Conservation (phyloP, 1,140 invertebrate species). For the Brachionus rubens region DNA sequence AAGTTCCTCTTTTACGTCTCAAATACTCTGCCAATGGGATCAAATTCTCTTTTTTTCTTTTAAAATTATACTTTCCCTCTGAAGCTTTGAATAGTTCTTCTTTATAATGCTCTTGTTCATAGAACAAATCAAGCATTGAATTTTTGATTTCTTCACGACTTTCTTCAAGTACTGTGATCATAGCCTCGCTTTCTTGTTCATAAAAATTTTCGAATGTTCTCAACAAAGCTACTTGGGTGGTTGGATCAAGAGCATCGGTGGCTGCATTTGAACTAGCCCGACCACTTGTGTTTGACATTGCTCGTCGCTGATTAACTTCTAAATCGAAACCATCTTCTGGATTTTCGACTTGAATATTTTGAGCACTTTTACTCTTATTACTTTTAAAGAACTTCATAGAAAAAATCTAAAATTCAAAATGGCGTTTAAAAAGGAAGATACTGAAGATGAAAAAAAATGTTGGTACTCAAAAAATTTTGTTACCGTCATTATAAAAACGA, state of each 20-base stretch:
- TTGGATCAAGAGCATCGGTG: not conserved
- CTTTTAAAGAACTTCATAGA: constrained; percentile 16
- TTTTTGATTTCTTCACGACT: constrained; percentile 44
- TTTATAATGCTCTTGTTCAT: constrained; percentile 32
- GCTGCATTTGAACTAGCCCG: not conserved
- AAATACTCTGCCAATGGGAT: constrained; percentile 38
- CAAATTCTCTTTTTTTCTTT: constrained; percentile 33
- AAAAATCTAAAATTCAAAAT: not conserved
- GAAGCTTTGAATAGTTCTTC: constrained; percentile 26
- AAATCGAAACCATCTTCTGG: not conserved
- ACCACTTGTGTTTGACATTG: not conserved
- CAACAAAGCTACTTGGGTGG: not conserved
- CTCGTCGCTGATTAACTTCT: not conserved
- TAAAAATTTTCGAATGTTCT: constrained; percentile 43
- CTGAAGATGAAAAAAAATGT: no score
- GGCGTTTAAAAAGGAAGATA: not conserved
- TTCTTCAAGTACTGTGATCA: constrained; percentile 29
- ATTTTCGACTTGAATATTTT: not conserved
- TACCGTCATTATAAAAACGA: no score
- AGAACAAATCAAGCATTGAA: constrained; percentile 38
- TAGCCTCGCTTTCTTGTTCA: constrained; percentile 40
- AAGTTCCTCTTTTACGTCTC: constrained; percentile 11
- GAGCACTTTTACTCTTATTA: not conserved
- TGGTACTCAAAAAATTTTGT: no score
- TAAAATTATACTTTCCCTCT: constrained; percentile 32